Conservation (phyloP, 2,888 invertebrate species). For the Subacronicta megacephala region DNA sequence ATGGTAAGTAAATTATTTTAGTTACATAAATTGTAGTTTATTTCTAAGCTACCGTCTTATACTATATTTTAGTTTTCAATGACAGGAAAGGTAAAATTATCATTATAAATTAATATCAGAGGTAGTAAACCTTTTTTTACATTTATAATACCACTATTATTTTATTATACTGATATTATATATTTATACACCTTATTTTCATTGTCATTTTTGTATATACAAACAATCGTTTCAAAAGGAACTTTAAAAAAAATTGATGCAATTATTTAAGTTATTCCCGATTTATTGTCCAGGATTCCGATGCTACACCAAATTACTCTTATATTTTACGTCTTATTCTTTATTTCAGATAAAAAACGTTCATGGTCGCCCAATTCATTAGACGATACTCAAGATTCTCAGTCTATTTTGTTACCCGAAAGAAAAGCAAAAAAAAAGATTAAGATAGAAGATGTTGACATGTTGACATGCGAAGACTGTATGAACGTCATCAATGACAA, state of each 20-base stretch:
- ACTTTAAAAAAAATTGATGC: conserved; percentile 19
- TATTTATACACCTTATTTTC: conserved; percentile 19
- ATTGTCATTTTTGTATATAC: conserved; percentile 9
- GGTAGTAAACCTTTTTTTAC: conserved; percentile 13
- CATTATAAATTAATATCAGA: conserved; percentile 16
- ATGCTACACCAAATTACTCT: conserved; percentile 1
- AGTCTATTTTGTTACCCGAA: conserved; percentile 18
- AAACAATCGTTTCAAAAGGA: conserved; percentile 16
- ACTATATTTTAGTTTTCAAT: conserved; percentile 15
- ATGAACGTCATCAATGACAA: conserved; percentile 10
- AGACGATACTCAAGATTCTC: conserved; percentile 20
- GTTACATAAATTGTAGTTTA: conserved; percentile 14
- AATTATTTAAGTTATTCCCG: conserved; percentile 16
- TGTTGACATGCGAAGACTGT: conserved; percentile 6
- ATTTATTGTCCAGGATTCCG: conserved; percentile 9
- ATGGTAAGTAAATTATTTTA: conserved; percentile 12
- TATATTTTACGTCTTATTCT: conserved; percentile 14
- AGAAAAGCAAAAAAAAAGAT: conserved; percentile 7
- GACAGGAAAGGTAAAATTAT: conserved; percentile 15
- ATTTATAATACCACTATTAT: conserved; percentile 14
- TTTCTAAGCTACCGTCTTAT: conserved; percentile 12
- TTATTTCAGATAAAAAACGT: conserved; percentile 23
- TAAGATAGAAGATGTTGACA: conserved; percentile 1
- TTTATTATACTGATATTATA: conserved; percentile 16
- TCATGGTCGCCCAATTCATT: conserved; percentile 17